Base-by-base conservation (phyloP, 2,888 invertebrate genomes). In the Himalopsyche japonica region DNA sequence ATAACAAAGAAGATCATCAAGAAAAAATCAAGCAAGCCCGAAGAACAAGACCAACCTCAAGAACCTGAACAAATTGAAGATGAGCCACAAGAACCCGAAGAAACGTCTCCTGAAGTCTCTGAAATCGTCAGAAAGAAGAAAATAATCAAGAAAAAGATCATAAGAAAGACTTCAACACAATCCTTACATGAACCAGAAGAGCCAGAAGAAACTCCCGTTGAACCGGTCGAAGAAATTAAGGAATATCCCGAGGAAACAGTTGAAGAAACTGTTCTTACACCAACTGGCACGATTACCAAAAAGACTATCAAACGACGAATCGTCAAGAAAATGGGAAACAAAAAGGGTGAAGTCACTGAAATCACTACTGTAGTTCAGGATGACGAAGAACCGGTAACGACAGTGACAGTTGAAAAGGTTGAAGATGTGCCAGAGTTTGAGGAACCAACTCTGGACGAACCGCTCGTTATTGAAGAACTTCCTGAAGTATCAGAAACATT, bases 261-360 rank as follows among this genome's bases (percentile, higher is more conserved):
- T 3, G 87, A 85, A 20, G 88, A 88, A 84, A 89, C 89, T 34
- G 57, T 57, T 1, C 57, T 20, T 20, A 57, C 43, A 15, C 15
- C 3, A 57, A 57, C 57, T 20, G 57, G 57, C 4, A 57, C 57
- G 1, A 57, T 57, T 7, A 57, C 20, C 57, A 57, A 89, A 89
- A 84, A 89, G 90, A 77, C 90, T 4, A 89, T 90, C 3, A 43
- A 43, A 43, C 12, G 43, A 7, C 43, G 43, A 15, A 43, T 43
- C 43, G 90, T 92, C 0, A 93, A 91, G 87, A 91, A 91, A 81
- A 90, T 89, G 90, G 43, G 90, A 80, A 92, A 91, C 1, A 88
- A 88, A 0, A 91, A 92, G 79, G 88, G 90, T 85, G 92, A 92
- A 87, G 89, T 91, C 10, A 92, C 93, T 0, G 91, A 91, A 88